Conservation (phyloP, 2,888 invertebrate species). For the Gastracanthus pulcherrimus region DNA sequence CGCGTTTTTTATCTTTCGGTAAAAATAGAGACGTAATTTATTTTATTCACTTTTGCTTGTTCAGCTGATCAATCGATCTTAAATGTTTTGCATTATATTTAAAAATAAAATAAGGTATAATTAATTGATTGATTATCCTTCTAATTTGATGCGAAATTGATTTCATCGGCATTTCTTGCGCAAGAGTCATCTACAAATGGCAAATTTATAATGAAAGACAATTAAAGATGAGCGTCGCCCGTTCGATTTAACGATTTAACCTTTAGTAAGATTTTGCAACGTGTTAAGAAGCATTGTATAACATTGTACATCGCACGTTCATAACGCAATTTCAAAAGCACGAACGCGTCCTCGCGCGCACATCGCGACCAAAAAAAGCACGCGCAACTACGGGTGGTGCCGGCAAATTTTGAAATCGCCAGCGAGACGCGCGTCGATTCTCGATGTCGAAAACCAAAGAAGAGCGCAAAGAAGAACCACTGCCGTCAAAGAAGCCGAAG, state of each 20-base stretch:
- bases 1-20: neutral
- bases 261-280: neutral
- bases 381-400: neutral
- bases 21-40: neutral
- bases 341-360: neutral
- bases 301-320: neutral
- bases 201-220: too few species aligned
- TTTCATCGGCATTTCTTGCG: too few species aligned
- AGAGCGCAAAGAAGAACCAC: neutral
- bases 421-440: neutral
- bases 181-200: too few species aligned
- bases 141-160: too few species aligned
- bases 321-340: neutral
- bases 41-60: neutral
- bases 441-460: conserved; percentile 8
- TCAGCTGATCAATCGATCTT: neutral
- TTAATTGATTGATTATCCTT: too few species aligned
- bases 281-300: neutral
- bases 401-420: neutral
- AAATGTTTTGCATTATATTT: too few species aligned
- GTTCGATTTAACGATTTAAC: too few species aligned
- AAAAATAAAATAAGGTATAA: too few species aligned
- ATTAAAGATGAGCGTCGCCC: too few species aligned
- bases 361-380: neutral
- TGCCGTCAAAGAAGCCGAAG: neutral